Conservation (phyloP, 2,113 vertebrate genomes). For the Stigmatopora argus region DNA sequence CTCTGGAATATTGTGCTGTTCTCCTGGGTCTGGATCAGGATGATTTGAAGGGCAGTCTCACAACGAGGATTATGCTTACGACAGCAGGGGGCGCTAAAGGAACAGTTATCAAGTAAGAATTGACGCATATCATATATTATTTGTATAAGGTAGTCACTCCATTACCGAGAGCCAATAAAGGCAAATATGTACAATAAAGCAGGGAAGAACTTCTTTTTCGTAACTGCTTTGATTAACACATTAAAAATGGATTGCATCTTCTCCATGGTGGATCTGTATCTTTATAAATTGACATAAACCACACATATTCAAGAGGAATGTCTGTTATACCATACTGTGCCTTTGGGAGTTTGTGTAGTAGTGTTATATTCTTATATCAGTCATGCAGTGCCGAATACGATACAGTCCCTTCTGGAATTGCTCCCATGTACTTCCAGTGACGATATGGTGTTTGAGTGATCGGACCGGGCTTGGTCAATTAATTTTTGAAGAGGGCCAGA, state of each 20-base stretch:
- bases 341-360: too few species aligned
- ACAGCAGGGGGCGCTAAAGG: slow-evolving; percentile 98
- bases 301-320: neutral
- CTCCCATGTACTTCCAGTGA: slow-evolving; percentile 20
- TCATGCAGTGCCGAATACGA: slow-evolving; percentile 3
- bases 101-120: slow-evolving; percentile 95
- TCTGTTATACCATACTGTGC: too few species aligned
- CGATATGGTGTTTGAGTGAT: slow-evolving; percentile 52
- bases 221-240: neutral
- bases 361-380: neutral
- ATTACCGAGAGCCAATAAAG: slow-evolving; percentile 12
- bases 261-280: neutral
- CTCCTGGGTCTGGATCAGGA: slow-evolving; percentile 88
- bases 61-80: slow-evolving; percentile 93
- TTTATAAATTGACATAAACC: neutral
- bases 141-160: neutral
- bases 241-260: neutral
- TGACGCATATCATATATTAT: neutral
- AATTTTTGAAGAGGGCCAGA: slow-evolving; percentile 74
- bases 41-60: slow-evolving; percentile 89
- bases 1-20: slow-evolving; percentile 82
- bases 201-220: neutral
- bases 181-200: neutral
- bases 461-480: slow-evolving; percentile 51
- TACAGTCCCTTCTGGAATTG: slow-evolving; percentile 5